These are phyloP conservation scores for Microcebus tavaratra DNA, from an alignment of 2,113 vertebrate genomes.

Conservation along the genomic window DNA sequence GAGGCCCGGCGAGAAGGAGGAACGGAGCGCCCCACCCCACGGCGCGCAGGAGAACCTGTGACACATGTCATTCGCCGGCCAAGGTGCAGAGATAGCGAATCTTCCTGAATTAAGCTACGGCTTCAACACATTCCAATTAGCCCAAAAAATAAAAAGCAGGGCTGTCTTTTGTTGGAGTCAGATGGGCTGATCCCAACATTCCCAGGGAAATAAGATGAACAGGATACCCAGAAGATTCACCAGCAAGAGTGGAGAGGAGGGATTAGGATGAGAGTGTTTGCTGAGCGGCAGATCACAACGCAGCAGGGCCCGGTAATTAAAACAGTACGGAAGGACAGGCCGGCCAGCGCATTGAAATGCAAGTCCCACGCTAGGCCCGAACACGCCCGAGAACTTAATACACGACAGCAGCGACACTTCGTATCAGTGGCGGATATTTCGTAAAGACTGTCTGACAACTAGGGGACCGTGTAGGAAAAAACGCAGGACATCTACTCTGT, in stretches of 20 bases:
- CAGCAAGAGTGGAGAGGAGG: background rate
- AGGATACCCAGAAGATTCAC: background rate
- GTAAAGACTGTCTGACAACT: background rate
- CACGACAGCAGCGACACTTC: accelerated
- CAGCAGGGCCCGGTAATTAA: too few species aligned
- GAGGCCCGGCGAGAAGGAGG: too few species aligned
- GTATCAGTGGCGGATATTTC: accelerated
- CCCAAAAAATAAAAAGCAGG: background rate
- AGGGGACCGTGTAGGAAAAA: background rate
- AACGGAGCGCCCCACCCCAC: accelerated
- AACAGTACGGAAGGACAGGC: background rate
- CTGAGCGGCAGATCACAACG: too few species aligned
- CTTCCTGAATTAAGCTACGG: background rate
- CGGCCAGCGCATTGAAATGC: accelerated
- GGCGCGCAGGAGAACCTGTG: accelerated
- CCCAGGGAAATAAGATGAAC: background rate
- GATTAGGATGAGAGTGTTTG: background rate
- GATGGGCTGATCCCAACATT: background rate
- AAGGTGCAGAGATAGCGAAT: accelerated
- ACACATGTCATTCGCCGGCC: accelerated
- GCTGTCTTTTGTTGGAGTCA: background rate
- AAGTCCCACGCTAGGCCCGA: background rate
- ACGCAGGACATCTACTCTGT: background rate
- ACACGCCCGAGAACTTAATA: accelerated
- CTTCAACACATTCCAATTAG: background rate